These are phyloP conservation scores for Micromys minutus DNA, from an alignment of 2,113 vertebrate species.

Conservation along the genomic window DNA sequence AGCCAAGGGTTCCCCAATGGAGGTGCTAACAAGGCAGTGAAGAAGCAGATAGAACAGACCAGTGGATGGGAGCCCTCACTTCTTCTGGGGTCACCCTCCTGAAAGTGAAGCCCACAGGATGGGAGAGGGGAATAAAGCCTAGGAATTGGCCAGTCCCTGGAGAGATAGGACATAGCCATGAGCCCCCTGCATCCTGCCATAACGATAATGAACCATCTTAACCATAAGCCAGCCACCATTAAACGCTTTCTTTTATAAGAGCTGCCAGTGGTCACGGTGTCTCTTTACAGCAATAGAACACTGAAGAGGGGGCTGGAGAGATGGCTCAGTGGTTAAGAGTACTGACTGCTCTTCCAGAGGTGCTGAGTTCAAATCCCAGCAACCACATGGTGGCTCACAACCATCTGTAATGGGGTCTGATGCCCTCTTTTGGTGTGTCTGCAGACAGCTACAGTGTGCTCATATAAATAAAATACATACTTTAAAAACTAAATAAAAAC, in stretches of 20 bases:
- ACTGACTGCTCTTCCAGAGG: too few species aligned
- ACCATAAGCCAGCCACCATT: neutral
- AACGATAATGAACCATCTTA: neutral
- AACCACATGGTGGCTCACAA: too few species aligned
- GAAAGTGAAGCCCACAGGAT: neutral
- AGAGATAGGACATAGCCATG: neutral
- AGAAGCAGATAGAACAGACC: neutral
- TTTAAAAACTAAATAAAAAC: too few species aligned
- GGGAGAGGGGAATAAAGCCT: neutral
- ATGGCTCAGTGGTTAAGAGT: too few species aligned
- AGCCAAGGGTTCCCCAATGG: neutral
- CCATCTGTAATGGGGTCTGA: too few species aligned
- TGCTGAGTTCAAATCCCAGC: too few species aligned
- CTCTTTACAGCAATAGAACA: neutral
- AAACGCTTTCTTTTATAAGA: neutral
- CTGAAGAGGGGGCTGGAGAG: too few species aligned
- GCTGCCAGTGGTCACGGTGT: neutral
- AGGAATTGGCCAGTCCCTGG: neutral
- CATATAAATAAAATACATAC: too few species aligned
- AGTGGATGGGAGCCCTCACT: neutral
- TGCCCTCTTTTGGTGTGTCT: too few species aligned
- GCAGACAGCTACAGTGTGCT: too few species aligned
- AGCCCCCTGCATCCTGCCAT: neutral
- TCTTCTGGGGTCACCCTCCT: neutral
- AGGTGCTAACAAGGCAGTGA: neutral